Evolutionary conservation across 2,888 invertebrate genomes (phyloP).

Genomic region (Parthenolecanium corni): DNA sequence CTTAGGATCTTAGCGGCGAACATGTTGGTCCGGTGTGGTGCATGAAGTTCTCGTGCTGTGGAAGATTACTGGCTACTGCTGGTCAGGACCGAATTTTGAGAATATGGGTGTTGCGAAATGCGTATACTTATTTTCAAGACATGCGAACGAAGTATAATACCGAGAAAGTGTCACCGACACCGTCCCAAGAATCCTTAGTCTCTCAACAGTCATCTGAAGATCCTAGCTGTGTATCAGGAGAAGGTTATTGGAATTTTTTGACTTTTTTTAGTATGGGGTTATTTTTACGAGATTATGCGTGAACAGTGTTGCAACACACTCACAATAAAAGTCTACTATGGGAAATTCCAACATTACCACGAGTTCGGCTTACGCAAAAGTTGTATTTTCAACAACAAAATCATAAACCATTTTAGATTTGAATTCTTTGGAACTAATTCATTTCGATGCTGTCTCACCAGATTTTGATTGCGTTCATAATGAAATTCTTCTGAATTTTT

Average conservation of each 20-base stretch:
- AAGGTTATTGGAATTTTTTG: not conserved
- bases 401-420: too few relatives aligned
- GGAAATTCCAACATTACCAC: too few relatives aligned
- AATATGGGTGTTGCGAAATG: constrained; percentile 88
- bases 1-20: constrained; percentile 61
- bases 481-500: too few relatives aligned
- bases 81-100: constrained; percentile 90
- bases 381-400: too few relatives aligned
- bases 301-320: too few relatives aligned
- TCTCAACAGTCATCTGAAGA: constrained; percentile 60
- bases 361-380: too few relatives aligned
- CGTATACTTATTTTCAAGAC: constrained; percentile 82
- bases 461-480: too few relatives aligned
- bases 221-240: constrained; percentile 38
- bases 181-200: constrained; percentile 81
- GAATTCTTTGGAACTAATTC: too few relatives aligned
- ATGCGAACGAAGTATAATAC: constrained; percentile 91
- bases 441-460: too few relatives aligned
- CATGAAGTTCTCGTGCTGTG: constrained; percentile 95
- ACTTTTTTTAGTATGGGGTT: constrained; percentile 31
- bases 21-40: constrained; percentile 96
- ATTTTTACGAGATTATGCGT: too few relatives aligned
- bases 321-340: too few relatives aligned
- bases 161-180: constrained; percentile 83
- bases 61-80: constrained; percentile 86